Evolutionary conservation across 2,797 vertebrate genomes (phyloP), one percentile per base, ranked within the genome.

Genomic region (Parauchenoglanis ngamensis): DNA sequence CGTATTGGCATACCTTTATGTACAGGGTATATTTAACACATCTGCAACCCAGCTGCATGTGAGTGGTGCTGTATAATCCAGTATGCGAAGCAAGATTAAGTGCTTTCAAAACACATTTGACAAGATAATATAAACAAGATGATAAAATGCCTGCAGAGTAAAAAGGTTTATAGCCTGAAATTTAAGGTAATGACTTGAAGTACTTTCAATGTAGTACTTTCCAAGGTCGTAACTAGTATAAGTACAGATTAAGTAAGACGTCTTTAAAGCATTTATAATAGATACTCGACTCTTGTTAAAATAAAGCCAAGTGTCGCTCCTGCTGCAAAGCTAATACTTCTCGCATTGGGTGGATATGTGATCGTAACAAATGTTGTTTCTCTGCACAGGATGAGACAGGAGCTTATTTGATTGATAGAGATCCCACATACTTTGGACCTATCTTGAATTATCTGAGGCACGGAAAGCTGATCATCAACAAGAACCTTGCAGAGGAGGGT

Each of bases 351-450:
- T 80, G 67, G 28, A 56, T n/a, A 44, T 31, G 28, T 56, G 44
- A 75, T 73, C n/a, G 11, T 78, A 54, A 84, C 21, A 2, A 15
- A 56, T 25, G n/a, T 61, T 86, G 56, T 81, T 49, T 89, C 61
- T 84, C 56, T 65, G 82, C 46, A 59, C 90, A 99, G 98, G 98
- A 99, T 95, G 98, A 99, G 94, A 99, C 97, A 19, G 98, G 98
- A 95, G 98, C 98, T 94, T 99, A 99, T 96, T 96, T 99, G 94
- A 99, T 99, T 91, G 98, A 99, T 96, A 94, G 98, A 95, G 98
- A 99, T 92, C 97, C 98, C 3, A 97, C 97, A 59, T 99, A 99
- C 93, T 99, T 99, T 84, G 98, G 98, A 89, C 98, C 98, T 23
- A 97, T 99, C 92, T 95, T 99, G 85, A 99, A 99, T 94, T 99